phyloP scores from a whole-genome alignment of 2,888 invertebrate species.

The Parapristionchus giblindavisi region DNA sequence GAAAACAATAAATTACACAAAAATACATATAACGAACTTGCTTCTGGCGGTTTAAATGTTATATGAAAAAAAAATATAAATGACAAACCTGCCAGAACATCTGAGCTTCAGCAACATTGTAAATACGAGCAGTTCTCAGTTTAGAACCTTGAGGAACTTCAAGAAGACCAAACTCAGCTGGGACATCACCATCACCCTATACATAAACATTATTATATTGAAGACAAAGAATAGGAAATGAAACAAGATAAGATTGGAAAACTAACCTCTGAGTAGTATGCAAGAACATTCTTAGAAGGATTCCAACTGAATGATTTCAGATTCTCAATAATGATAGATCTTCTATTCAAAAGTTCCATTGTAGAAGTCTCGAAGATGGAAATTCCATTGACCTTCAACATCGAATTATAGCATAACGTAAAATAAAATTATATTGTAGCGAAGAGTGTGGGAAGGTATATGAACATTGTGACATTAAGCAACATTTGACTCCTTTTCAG shows the following conservation, averaged over 20 bases:
- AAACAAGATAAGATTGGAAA: too few relatives aligned
- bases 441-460: too few relatives aligned
- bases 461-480: too few relatives aligned
- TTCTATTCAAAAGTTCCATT: conserved; percentile 90
- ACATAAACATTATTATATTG: conserved; percentile 18
- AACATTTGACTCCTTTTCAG: too few relatives aligned
- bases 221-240: background rate
- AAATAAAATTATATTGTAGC: too few relatives aligned
- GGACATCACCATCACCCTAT: conserved; percentile 47
- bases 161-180: conserved; percentile 66
- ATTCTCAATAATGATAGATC: conserved; percentile 77
- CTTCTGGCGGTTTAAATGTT: background rate
- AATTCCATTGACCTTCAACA: conserved; percentile 73
- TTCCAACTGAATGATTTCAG: conserved; percentile 96
- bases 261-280: conserved; percentile 95
- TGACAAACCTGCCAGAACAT: conserved; percentile 87
- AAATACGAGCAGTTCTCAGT: conserved; percentile 74
- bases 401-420: background rate
- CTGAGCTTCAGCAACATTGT: conserved; percentile 96
- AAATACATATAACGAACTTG: background rate
- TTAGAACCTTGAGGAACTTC: conserved; percentile 58
- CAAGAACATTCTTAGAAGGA: conserved; percentile 87
- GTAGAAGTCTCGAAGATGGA: conserved; percentile 96
- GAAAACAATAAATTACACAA: too few relatives aligned
- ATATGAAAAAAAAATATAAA: conserved; percentile 76